Evolutionary conservation across 2,113 vertebrate species (phyloP).

Genomic region (Piprites chloris): DNA sequence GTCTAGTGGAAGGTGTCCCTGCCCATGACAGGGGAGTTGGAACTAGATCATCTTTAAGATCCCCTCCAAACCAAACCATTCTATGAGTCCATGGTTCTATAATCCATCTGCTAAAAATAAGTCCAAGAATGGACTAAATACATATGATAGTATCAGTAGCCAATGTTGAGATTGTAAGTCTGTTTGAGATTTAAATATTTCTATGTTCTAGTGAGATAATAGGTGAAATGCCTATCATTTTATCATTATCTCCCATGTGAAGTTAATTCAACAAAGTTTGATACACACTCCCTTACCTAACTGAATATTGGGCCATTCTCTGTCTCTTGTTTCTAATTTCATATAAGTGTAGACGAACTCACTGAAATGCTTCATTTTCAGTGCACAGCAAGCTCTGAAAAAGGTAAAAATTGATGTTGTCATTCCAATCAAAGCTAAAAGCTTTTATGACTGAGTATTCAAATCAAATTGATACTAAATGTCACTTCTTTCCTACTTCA

Average conservation of each 20-base stretch:
- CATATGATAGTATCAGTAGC: background rate
- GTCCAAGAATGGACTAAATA: background rate
- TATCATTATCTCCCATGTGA: background rate
- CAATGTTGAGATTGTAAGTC: background rate
- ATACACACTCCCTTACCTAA: background rate
- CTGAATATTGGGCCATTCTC: background rate
- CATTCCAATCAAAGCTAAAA: conserved; percentile 12
- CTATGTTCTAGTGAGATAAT: background rate
- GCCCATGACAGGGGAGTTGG: rapidly evolving
- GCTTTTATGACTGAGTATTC: background rate
- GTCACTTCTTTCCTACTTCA: background rate
- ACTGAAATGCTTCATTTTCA: background rate
- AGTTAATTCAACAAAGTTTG: background rate
- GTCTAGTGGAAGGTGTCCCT: background rate
- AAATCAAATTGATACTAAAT: conserved; percentile 10
- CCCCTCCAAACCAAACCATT: background rate
- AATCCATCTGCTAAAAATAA: background rate
- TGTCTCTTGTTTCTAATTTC: background rate
- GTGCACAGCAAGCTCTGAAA: background rate
- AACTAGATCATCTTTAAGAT: background rate
- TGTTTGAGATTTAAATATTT: background rate
- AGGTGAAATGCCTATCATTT: background rate
- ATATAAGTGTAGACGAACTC: background rate
- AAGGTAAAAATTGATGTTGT: background rate
- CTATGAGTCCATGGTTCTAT: background rate